phyloP scores from a whole-genome alignment of 2,113 vertebrate genomes.

The Lichenostomus cassidix region DNA sequence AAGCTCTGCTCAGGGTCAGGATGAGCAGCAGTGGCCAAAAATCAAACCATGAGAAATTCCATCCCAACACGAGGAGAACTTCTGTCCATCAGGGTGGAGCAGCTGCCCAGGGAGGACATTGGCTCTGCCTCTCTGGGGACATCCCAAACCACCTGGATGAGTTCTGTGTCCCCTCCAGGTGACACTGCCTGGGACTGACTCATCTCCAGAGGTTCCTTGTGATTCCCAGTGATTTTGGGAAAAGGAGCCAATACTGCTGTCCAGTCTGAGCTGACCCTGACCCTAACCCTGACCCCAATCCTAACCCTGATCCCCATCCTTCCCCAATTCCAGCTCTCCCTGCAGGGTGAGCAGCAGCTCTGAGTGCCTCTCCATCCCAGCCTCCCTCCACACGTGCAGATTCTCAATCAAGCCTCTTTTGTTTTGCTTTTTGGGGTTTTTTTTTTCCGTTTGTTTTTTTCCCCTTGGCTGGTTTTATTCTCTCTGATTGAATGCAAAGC shows the following conservation, averaged over 20 bases:
- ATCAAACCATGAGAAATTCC: fast-evolving
- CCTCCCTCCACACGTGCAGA: conserved; percentile 31
- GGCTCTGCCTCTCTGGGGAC: background rate
- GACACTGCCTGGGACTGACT: background rate
- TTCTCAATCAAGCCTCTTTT: conserved; percentile 69
- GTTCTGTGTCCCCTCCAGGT: background rate
- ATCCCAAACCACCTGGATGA: background rate
- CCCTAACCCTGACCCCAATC: no score
- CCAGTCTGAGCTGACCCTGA: background rate
- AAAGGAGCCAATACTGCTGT: background rate
- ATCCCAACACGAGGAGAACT: fast-evolving
- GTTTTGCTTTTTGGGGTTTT: background rate
- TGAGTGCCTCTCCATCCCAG: background rate
- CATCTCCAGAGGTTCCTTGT: background rate
- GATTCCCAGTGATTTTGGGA: fast-evolving
- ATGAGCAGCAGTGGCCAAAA: background rate
- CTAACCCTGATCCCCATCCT: background rate
- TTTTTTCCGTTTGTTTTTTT: background rate
- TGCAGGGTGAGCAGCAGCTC: background rate
- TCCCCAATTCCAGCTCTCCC: background rate
- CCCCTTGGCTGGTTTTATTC: conserved; percentile 20
- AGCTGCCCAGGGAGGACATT: background rate
- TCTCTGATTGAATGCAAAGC: conserved; percentile 30
- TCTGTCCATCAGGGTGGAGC: fast-evolving
- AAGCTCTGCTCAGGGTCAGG: background rate